Evolutionary conservation across 2,888 invertebrate genomes (phyloP).

Genomic region (Thecocarcelia acutangulata): DNA sequence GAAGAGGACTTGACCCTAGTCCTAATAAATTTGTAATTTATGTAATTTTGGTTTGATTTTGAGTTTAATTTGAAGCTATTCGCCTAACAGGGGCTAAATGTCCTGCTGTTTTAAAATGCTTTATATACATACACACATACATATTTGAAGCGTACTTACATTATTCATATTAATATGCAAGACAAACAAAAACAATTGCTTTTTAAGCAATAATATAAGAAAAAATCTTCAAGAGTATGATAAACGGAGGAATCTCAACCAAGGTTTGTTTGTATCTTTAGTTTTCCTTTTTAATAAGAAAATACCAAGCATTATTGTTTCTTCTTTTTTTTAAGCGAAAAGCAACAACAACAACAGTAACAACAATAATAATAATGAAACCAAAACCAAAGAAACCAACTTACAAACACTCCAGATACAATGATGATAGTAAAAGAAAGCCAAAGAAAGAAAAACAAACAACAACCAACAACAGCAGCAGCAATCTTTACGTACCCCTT

Average conservation of each 20-base stretch:
- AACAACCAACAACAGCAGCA: no score
- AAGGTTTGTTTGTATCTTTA: conserved; percentile 52
- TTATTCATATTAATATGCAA: conserved; percentile 69
- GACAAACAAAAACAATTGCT: conserved; percentile 62
- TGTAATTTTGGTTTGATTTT: no score
- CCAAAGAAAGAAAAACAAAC: conserved; percentile 25
- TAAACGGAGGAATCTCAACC: conserved; percentile 63
- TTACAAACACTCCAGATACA: conserved; percentile 47
- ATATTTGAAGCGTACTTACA: conserved; percentile 54
- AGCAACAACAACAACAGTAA: conserved; percentile 34
- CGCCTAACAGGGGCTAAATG: conserved; percentile 13
- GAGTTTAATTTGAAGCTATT: not conserved
- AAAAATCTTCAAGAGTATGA: conserved; percentile 25
- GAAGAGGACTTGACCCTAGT: no score
- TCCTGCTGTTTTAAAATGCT: conserved; percentile 33
- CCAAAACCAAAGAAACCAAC: conserved; percentile 49
- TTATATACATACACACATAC: conserved; percentile 56
- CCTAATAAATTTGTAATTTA: no score
- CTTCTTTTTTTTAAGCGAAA: conserved; percentile 24
- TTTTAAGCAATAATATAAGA: conserved; percentile 33
- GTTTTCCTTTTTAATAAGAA: conserved; percentile 60
- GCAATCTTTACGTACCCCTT: conserved; percentile 45
- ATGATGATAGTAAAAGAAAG: conserved; percentile 47
- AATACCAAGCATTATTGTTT: conserved; percentile 63
- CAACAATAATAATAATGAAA: conserved; percentile 48